Evolutionary conservation across 2,113 vertebrate species (phyloP), one percentile per base, ranked within the genome.

Genomic region (Callospermophilus lateralis): DNA sequence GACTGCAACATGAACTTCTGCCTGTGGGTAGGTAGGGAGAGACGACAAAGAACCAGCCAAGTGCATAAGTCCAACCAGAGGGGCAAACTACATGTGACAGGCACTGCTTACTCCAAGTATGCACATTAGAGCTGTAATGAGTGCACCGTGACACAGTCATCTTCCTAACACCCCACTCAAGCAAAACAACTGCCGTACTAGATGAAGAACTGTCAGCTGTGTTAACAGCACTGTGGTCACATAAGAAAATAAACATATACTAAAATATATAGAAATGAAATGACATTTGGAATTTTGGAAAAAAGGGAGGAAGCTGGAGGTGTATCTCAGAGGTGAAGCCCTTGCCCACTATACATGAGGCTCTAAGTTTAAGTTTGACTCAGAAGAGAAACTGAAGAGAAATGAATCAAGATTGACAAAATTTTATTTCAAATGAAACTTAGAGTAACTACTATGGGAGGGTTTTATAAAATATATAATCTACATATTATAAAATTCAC

Each of bases 261-360:
- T 42, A 92, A 88, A 81, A 94, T 74, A 91, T 24, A 4, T 8
- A 90, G 12, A n/a, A 86, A 65, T 68, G 72, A 93, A 87, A 89
- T 39, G 5, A 48, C 11, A 30, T n/a, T 26, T 70, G 24, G 32
- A 84, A 92, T 65, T 55, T 90, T 55, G 17, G 6, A 79, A 74
- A 86, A 74, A 53, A 83, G 37, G 32, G 55, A 42, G 55, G 3
- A 39, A 78, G 39, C 53, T 34, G 19, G 24, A 39, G 34, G n/a
- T 42, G 22, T 13, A 6, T 34, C 9, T 51, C 24, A 77, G 58
- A 19, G 13, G 37, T 20, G 26, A 4, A n/a, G n/a, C 20, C 39
- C 42, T n/a, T n/a, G 58, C 39, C 8, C 6, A 77, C 55, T 39
- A 76, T 26, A 20, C 61, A 58, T 26, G 32, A 89, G 55, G 30